These are phyloP conservation scores for Polyploca ridens DNA, from an alignment of 2,888 invertebrate species.

Conservation along the genomic window DNA sequence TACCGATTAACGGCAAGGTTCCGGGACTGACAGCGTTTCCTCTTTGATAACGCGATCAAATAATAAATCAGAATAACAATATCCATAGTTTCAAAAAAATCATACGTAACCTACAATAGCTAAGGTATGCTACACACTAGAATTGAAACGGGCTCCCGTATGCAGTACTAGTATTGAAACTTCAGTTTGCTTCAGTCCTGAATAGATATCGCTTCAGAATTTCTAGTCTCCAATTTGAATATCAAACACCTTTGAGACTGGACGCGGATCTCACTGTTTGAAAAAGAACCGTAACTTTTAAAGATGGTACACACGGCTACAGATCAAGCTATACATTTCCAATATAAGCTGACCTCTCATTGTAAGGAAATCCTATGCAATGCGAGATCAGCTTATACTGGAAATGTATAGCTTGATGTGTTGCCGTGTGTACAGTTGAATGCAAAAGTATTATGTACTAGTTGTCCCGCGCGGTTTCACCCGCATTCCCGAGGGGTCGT, in stretches of 20 bases:
- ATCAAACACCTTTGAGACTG: slow-evolving; percentile 9
- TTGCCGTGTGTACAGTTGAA: not conserved
- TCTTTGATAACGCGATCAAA: too few relatives aligned
- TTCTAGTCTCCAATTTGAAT: slow-evolving; percentile 6
- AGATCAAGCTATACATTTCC: too few relatives aligned
- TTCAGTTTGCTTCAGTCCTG: not conserved
- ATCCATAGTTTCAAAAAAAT: not conserved
- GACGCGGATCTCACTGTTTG: not conserved
- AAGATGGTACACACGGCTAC: not conserved
- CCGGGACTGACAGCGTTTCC: too few relatives aligned
- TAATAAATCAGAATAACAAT: too few relatives aligned
- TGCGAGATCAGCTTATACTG: too few relatives aligned
- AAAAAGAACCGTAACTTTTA: not conserved
- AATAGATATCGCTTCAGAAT: not conserved
- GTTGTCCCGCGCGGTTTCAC: too few relatives aligned
- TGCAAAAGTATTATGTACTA: not conserved
- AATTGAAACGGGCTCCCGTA: not conserved
- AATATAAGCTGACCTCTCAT: too few relatives aligned
- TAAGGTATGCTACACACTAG: slow-evolving; percentile 11
- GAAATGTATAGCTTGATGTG: too few relatives aligned
- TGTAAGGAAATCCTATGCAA: too few relatives aligned
- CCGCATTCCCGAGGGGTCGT: too few relatives aligned
- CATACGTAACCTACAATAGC: not conserved
- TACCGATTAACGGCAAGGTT: too few relatives aligned
- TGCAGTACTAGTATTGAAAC: not conserved